These are phyloP conservation scores for Gobio gobio DNA, from an alignment of 2,113 vertebrate species.

Conservation along the genomic window DNA sequence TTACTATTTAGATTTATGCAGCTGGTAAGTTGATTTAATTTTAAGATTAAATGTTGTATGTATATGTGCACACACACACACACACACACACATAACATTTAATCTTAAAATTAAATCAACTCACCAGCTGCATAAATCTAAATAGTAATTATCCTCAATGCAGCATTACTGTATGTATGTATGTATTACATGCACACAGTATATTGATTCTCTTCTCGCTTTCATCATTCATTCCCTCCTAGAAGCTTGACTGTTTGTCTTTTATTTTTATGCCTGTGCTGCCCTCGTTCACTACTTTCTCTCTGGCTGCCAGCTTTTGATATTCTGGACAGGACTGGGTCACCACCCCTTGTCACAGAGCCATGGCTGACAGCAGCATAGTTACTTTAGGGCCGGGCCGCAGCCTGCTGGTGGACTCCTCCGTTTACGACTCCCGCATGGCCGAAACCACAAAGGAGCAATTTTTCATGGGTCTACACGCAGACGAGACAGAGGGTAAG, in stretches of 20 bases:
- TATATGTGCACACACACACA: background rate
- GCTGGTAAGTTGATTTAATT: background rate
- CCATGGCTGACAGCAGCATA: slow-evolving; percentile 88
- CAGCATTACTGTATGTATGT: background rate
- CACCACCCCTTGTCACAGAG: slow-evolving; percentile 49
- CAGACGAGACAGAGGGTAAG: slow-evolving; percentile 83
- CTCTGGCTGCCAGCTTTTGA: slow-evolving; percentile 51
- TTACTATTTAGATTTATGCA: background rate
- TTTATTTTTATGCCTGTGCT: background rate
- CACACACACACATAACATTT: background rate
- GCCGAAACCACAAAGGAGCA: slow-evolving; percentile 87
- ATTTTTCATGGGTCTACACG: slow-evolving; percentile 68
- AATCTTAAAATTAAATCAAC: background rate
- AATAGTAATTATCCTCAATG: background rate
- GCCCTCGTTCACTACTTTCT: slow-evolving; percentile 14
- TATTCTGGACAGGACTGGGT: slow-evolving; percentile 65
- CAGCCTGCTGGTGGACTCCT: slow-evolving; percentile 88
- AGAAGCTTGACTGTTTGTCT: background rate
- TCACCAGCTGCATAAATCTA: background rate
- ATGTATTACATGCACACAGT: background rate
- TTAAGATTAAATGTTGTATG: background rate
- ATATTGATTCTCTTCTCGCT: background rate
- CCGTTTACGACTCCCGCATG: slow-evolving; percentile 87
- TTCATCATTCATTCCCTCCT: background rate
- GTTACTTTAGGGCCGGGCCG: slow-evolving; percentile 75